Percentiles rank a stretch among this genome's conserved stretches.
Evolutionary conservation across 2,113 vertebrate species (phyloP).

Genomic region (Hydrolagus affinis): DNA sequence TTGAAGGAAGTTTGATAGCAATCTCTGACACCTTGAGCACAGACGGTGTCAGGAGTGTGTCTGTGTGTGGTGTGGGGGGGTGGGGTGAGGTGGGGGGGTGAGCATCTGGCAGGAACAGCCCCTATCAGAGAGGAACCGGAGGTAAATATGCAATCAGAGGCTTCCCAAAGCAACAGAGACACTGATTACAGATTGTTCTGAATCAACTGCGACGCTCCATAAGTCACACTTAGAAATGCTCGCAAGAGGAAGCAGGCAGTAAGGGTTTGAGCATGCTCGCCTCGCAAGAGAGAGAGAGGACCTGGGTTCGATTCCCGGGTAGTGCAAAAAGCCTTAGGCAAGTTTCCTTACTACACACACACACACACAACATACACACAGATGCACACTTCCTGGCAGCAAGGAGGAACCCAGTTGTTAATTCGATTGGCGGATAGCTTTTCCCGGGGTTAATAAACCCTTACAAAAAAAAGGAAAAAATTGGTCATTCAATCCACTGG

Average conservation of each 20-base stretch:
- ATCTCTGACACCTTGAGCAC: conserved; percentile 32
- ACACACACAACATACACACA: too few relatives aligned
- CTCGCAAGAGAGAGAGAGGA: background rate
- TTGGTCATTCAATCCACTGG: too few relatives aligned
- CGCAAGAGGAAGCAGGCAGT: background rate
- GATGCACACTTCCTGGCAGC: too few relatives aligned
- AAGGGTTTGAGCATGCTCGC: too few relatives aligned
- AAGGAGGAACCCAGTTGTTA: too few relatives aligned
- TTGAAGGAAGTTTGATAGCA: conserved; percentile 34
- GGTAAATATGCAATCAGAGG: background rate
- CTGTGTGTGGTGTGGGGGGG: background rate
- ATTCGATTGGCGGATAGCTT: too few relatives aligned
- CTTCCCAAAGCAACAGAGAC: background rate
- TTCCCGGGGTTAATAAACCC: too few relatives aligned
- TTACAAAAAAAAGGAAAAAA: too few relatives aligned
- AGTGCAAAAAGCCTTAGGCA: too few relatives aligned
- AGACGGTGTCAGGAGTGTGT: conserved; percentile 1
- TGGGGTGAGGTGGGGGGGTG: background rate
- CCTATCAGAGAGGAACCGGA: conserved; percentile 39
- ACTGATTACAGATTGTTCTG: background rate
- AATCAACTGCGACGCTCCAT: too few relatives aligned
- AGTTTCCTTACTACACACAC: too few relatives aligned
- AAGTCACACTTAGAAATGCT: background rate
- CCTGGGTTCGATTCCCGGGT: too few relatives aligned
- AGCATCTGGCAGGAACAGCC: conserved; percentile 35